Base-by-base conservation (phyloP, 1,140 invertebrate species). In the Heliconius melpomene region DNA sequence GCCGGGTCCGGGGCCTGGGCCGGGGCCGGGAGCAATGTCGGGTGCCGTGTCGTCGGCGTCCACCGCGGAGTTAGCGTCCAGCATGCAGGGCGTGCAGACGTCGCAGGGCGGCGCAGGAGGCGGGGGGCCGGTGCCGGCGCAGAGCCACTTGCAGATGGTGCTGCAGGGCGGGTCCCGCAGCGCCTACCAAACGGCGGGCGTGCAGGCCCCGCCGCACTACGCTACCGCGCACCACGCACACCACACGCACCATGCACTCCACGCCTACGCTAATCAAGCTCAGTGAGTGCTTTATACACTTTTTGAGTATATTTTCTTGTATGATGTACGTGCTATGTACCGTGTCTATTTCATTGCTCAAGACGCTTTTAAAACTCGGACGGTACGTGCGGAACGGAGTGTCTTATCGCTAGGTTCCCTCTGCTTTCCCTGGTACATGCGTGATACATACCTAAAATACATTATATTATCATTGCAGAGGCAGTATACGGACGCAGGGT, bases 111-210 rank as follows among this genome's bases (percentile, higher is more conserved):
- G 57, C 60, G 38, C 40, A 79, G 79, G 2, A 0, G 54, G n/a
- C 7, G 54, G 54, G 32, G 78, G 78, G 60, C 79, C 71, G 66
- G 78, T 77, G 7, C 54, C 72, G 74, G 80, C 77, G 23, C 87
- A 90, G 78, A 94, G 91, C 82, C 92, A 94, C 86, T 84, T 94
- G 83, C 92, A 94, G 88, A 89, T 92, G 87, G 92, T 94, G 86
- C 86, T 95, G 86, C 92, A 93, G 85, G 88, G 90, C 78, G 87
- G 81, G 40, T 82, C 82, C 75, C 89, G 88, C 76, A 75, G 81
- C 76, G 73, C 86, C 73, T 91, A 92, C 87, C 89, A 88, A 73
- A 87, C 86, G 36, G 82, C 85, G 40, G 79, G 85, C 32, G 77
- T 85, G 77, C 85, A 89, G 46, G 79, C 88, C 60, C 86, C 87